Evolutionary conservation across 1,140 invertebrate species (phyloP).

Genomic region (Charaxes varanes): DNA sequence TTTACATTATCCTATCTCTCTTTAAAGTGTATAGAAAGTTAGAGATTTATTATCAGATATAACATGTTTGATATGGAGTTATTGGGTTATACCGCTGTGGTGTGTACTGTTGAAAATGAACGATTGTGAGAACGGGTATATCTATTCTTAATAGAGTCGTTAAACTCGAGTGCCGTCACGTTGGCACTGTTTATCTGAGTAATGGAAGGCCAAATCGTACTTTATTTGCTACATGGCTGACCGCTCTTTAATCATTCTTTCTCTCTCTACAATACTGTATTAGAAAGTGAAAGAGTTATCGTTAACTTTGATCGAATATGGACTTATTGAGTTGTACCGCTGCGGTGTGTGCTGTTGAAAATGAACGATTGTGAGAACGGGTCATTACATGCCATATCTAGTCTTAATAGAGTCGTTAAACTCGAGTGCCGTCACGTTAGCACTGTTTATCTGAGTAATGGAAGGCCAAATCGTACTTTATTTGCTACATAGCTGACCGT

Average conservation of each 20-base stretch:
- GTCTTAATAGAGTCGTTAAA: slow-evolving; percentile 21
- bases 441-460: slow-evolving; percentile 14
- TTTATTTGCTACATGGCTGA: slow-evolving; percentile 6
- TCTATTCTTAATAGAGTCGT: slow-evolving; percentile 21
- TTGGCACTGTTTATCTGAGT: slow-evolving; percentile 6
- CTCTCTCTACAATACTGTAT: too few relatives aligned
- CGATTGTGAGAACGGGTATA: slow-evolving; percentile 24
- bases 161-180: slow-evolving; percentile 16
- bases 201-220: slow-evolving; percentile 7
- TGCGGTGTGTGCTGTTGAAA: slow-evolving; percentile 2
- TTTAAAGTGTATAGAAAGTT: too few relatives aligned
- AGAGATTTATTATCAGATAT: too few relatives aligned
- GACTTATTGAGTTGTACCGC: slow-evolving; percentile 3
- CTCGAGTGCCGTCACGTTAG: slow-evolving; percentile 12
- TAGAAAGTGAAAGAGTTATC: too few relatives aligned
- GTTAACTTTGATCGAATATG: neutral
- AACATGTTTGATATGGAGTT: neutral
- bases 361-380: slow-evolving; percentile 24
- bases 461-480: slow-evolving; percentile 5
- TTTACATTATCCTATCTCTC: too few relatives aligned
- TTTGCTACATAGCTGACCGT: slow-evolving; percentile 6
- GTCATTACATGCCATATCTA: slow-evolving; percentile 21
- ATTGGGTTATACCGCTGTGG: slow-evolving; percentile 8
- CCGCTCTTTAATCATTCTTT: too few relatives aligned
- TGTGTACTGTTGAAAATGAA: slow-evolving; percentile 9